A percentile compares a stretch with the other conserved stretches of the same genome.
phyloP scores from a whole-genome alignment of 2,113 vertebrate genomes.

The Phylloscopus whistleri region DNA sequence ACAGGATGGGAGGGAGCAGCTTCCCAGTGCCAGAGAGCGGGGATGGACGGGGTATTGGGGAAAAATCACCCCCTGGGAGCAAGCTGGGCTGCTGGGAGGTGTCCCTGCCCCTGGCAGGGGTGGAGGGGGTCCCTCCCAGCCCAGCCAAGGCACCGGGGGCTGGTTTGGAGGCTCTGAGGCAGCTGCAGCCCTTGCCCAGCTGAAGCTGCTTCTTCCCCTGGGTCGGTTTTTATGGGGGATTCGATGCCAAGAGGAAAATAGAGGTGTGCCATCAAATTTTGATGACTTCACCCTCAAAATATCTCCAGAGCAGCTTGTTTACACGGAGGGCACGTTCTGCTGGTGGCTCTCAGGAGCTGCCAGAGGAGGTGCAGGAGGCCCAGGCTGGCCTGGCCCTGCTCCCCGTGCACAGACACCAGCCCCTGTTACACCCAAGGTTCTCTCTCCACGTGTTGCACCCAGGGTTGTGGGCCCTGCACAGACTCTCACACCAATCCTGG shows the following conservation, averaged over 20 bases:
- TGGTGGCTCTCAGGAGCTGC: neutral
- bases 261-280: neutral
- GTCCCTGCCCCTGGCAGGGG: neutral
- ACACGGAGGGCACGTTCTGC: neutral
- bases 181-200: neutral
- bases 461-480: rapidly evolving
- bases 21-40: neutral
- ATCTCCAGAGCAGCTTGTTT: neutral
- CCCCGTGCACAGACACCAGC: neutral
- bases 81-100: rapidly evolving
- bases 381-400: too few relatives aligned
- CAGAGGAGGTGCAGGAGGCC: rapidly evolving
- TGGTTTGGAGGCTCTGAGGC: neutral
- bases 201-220: neutral
- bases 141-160: neutral
- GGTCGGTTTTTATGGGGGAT: neutral
- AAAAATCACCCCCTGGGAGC: neutral
- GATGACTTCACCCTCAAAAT: neutral
- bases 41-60: neutral
- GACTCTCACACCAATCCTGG: too few relatives aligned
- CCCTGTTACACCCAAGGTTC: rapidly evolving
- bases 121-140: neutral
- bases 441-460: rapidly evolving
- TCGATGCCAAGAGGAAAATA: neutral
- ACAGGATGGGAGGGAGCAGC: neutral